phyloP scores from a whole-genome alignment of 2,113 vertebrate species.

The Bubalus kerabau region DNA sequence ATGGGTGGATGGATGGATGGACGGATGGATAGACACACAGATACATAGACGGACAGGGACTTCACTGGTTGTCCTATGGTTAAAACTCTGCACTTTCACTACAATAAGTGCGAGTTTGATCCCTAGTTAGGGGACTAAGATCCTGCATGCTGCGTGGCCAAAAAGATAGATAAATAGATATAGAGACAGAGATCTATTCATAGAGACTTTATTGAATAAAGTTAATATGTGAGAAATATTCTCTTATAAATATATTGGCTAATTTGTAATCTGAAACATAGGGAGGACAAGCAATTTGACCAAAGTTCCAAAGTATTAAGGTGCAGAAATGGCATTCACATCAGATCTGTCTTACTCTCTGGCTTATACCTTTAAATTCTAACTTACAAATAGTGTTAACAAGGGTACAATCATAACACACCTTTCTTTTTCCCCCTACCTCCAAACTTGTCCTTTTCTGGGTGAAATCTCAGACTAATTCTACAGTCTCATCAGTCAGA shows the following conservation, averaged over 20 bases:
- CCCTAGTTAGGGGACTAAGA: background rate
- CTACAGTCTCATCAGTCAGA: background rate
- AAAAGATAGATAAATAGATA: background rate
- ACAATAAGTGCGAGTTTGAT: fast-evolving
- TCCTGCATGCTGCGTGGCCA: background rate
- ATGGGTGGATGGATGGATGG: background rate
- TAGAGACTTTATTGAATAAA: background rate
- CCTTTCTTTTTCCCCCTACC: background rate
- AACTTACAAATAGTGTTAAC: background rate
- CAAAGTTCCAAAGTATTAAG: background rate
- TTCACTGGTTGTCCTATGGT: background rate
- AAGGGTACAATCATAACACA: background rate
- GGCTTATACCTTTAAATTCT: background rate
- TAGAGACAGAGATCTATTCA: background rate
- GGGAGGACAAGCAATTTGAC: background rate
- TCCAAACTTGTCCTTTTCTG: background rate
- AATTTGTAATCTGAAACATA: background rate
- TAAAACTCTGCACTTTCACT: background rate
- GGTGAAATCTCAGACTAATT: background rate
- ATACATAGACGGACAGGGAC: background rate
- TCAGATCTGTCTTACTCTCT: background rate
- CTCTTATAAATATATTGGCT: background rate
- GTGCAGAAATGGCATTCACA: background rate
- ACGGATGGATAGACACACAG: background rate
- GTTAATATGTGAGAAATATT: background rate